phyloP scores from a whole-genome alignment of 2,888 invertebrate genomes.

The Lithosia quadra region DNA sequence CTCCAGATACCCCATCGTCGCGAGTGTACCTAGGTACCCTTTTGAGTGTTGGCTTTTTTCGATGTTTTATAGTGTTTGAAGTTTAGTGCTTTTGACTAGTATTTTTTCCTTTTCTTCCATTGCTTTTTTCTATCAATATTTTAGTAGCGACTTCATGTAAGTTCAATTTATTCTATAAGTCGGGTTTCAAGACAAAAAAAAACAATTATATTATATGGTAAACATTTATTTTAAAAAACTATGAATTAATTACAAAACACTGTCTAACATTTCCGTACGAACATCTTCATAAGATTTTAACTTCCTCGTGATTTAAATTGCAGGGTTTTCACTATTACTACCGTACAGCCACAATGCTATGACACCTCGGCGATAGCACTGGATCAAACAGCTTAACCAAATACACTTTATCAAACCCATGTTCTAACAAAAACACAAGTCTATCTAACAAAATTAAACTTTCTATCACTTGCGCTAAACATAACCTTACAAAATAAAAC shows the following conservation, averaged over 20 bases:
- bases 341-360: conserved; percentile 90
- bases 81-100: too few species aligned
- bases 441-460: conserved; percentile 94
- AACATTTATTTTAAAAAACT: background rate
- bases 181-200: background rate
- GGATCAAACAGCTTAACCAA: conserved; percentile 94
- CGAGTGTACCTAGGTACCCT: too few species aligned
- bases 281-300: too few species aligned
- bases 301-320: background rate
- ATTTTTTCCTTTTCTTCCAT: too few species aligned
- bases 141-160: too few species aligned
- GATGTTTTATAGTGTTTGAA: too few species aligned
- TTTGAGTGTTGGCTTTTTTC: too few species aligned
- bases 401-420: conserved; percentile 82
- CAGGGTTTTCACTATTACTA: conserved; percentile 32
- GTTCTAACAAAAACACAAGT: conserved; percentile 91
- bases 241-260: too few species aligned
- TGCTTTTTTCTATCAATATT: too few species aligned
- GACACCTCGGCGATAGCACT: conserved; percentile 93
- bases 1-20: too few species aligned
- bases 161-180: too few species aligned
- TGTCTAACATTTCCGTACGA: too few species aligned
- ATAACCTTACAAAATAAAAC: conserved; percentile 92
- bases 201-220: background rate
- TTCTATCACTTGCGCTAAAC: conserved; percentile 93